Conservation (phyloP, 2,797 vertebrate species). For the Sparidentex hasta region DNA sequence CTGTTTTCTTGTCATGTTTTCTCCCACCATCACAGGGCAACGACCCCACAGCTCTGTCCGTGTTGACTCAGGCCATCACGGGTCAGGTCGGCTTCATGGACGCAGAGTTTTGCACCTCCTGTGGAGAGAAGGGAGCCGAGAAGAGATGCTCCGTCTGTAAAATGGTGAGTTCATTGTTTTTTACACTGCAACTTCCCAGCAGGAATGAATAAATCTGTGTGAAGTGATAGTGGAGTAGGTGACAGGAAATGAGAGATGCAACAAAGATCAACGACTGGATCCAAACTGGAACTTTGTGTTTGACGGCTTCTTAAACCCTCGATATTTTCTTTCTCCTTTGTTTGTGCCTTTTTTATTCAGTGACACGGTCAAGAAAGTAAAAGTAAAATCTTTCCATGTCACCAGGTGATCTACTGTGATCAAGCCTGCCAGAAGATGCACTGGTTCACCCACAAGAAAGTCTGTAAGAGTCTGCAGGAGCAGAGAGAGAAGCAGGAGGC, state of each 20-base stretch:
- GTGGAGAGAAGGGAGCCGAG: constrained; percentile 95
- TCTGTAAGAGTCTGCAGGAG: constrained; percentile 92
- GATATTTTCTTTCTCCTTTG: not conserved
- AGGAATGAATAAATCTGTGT: not conserved
- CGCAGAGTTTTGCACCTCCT: constrained; percentile 95
- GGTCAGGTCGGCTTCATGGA: constrained; percentile 98
- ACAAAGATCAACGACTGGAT: not conserved
- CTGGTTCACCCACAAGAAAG: constrained; percentile 98
- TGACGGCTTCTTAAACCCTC: too few species aligned
- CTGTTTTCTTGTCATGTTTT: not conserved
- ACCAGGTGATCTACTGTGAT: constrained; percentile 95
- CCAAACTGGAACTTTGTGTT: not conserved
- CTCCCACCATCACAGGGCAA: constrained; percentile 85
- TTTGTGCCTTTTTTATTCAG: not conserved
- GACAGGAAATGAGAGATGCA: not conserved
- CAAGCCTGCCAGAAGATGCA: constrained; percentile 96
- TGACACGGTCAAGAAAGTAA: not conserved
- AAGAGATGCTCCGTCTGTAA: constrained; percentile 98
- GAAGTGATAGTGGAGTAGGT: not conserved
- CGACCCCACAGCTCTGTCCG: constrained; percentile 96
- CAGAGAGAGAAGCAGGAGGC: constrained; percentile 90
- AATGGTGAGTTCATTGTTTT: constrained; percentile 87
- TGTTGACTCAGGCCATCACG: constrained; percentile 97
- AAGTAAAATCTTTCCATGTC: not conserved
- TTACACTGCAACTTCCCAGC: not conserved